Evolutionary conservation across 2,113 vertebrate species (phyloP), one percentile per base, ranked within the genome.

Genomic region (Siniperca chuatsi): DNA sequence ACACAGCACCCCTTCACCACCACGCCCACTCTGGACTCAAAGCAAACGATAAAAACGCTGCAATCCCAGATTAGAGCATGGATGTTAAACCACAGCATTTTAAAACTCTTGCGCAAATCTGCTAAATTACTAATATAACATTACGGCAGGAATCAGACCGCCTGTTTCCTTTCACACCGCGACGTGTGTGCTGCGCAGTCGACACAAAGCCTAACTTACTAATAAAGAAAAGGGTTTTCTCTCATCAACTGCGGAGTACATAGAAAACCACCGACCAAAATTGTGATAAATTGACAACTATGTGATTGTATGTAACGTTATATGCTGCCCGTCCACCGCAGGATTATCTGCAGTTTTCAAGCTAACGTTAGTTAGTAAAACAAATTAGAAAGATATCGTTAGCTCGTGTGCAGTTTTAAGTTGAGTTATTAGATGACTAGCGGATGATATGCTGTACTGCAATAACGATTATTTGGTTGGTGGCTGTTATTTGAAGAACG

Each of bases 21-120:
- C 92, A 90, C 91, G 90, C 93, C 91, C 90, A 92, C 91, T 88
- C 81, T 75, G 75, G 78, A 79, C 18, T 79, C 16, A 40, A 62
- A 88, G 42, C 71, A 18, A 69, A 23, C 62, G 13, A 70, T 23
- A 12, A 55, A 87, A 71, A 82, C 58, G 65, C 76, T 79, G 65
- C 54, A 79, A 86, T 74, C n/a, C 64, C 67, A 23, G 46, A 35
- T 48, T 29, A 6, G 35, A 40, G 40, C 73, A 40, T 15, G 6
- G 16, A 25, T 23, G 50, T 44, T 57, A 54, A 54, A 48, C 29
- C 9, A 65, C 35, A 64, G 5, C 16, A 33, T 61, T 40, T 6
- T 23, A 55, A 57, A 18, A 55, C 62, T 46, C 40, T 4, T 13
- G 6, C 9, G 60, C 21, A 50, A 64, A 81, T 8, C 5, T 64